phyloP scores from a whole-genome alignment of 2,797 vertebrate species.

The Anolis apletophallus region DNA sequence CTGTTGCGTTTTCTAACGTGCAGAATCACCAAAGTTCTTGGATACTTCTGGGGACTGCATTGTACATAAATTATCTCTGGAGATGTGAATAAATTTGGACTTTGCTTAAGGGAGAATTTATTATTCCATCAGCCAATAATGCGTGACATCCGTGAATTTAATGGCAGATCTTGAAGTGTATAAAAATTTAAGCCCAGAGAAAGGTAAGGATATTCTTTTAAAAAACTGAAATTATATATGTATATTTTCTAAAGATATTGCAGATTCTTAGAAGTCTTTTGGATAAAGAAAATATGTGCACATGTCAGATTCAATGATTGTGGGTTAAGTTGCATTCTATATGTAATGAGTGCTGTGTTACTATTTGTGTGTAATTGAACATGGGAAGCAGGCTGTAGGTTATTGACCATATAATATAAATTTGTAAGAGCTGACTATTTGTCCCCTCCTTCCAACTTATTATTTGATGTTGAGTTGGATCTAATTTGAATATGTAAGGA shows the following conservation, averaged over 20 bases:
- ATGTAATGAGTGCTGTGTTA: conserved; percentile 5
- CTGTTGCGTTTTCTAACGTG: neutral
- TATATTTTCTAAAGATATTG: neutral
- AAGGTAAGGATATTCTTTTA: conserved; percentile 85
- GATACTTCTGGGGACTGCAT: conserved; percentile 57
- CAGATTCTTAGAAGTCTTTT: conserved; percentile 28
- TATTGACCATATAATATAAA: neutral
- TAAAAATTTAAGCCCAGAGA: conserved; percentile 94
- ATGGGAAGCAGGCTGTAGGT: neutral
- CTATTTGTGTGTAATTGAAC: neutral
- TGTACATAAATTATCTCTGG: conserved; percentile 51
- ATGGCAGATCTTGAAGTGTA: conserved; percentile 99
- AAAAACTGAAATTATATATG: conserved; percentile 35
- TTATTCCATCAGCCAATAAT: conserved; percentile 74
- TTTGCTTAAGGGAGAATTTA: conserved; percentile 67
- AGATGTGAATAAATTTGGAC: conserved; percentile 60
- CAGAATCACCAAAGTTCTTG: conserved; percentile 52
- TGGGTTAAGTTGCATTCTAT: neutral
- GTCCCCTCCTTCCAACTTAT: neutral
- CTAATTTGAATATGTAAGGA: neutral
- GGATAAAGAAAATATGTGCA: conserved; percentile 15
- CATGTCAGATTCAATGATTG: conserved; percentile 4
- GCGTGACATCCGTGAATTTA: conserved; percentile 75
- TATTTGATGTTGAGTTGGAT: neutral
- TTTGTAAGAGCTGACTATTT: conserved; percentile 8